Evolutionary conservation across 2,113 vertebrate genomes (phyloP).

Genomic region (Chinchilla lanigera): DNA sequence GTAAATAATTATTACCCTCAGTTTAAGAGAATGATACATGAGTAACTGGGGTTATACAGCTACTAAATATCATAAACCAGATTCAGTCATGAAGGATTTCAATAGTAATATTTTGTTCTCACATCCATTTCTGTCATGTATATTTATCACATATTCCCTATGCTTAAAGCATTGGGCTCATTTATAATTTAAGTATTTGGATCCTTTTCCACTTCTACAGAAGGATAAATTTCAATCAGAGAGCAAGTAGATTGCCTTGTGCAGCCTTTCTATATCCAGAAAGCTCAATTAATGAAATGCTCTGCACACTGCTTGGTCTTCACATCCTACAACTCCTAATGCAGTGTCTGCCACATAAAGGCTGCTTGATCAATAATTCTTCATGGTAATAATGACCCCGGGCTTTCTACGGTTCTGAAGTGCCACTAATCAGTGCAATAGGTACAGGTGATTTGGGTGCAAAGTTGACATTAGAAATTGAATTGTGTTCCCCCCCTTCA

Average conservation of each 20-base stretch:
- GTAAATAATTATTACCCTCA: neutral
- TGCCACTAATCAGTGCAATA: neutral
- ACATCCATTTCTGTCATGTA: neutral
- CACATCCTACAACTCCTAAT: neutral
- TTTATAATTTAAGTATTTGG: conserved; percentile 63
- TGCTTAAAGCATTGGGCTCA: neutral
- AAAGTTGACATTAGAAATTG: neutral
- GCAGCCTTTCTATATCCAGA: neutral
- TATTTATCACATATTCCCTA: conserved; percentile 26
- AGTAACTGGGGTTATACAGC: neutral
- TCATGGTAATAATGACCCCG: neutral
- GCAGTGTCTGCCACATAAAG: neutral
- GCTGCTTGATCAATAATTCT: neutral
- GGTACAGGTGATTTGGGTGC: neutral
- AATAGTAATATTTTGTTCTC: neutral
- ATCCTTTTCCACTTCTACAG: neutral
- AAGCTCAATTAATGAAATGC: conserved; percentile 32
- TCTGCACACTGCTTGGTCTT: neutral
- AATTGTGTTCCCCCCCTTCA: neutral
- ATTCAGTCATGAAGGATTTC: conserved; percentile 25
- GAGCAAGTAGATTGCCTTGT: neutral
- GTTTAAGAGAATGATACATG: conserved; percentile 26
- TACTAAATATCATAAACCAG: conserved; percentile 4
- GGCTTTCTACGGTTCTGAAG: neutral
- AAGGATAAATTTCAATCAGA: conserved; percentile 33